Evolutionary conservation across 2,113 vertebrate species (phyloP).

Genomic region (Acrocephalus arundinaceus): DNA sequence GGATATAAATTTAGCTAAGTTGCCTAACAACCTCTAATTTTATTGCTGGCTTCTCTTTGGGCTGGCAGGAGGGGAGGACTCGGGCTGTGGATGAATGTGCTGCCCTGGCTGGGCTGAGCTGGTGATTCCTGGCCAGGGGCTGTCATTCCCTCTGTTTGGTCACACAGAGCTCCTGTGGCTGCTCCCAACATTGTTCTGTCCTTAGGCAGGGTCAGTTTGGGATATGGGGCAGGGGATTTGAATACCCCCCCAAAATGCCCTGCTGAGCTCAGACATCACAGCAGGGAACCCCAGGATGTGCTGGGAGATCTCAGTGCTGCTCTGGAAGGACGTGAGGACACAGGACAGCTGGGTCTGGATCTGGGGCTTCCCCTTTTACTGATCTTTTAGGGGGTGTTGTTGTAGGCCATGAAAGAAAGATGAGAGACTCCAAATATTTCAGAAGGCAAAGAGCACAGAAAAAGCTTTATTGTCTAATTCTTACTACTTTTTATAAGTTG

Average conservation of each 20-base stretch:
- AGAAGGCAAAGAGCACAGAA: no score
- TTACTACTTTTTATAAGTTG: no score
- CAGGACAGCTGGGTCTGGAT: background rate
- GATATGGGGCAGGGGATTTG: background rate
- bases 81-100: background rate
- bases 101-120: background rate
- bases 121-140: background rate
- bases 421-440: no score
- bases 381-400: background rate
- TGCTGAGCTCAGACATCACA: background rate
- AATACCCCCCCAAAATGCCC: background rate
- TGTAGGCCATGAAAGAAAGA: no score
- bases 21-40: background rate
- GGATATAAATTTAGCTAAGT: background rate
- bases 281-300: no score
- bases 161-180: accelerated
- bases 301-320: background rate
- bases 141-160: background rate
- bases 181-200: background rate
- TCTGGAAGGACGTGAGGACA: background rate
- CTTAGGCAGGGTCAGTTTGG: background rate
- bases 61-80: background rate
- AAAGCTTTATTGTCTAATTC: no score
- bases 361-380: background rate
- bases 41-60: background rate